A percentile compares a stretch with the other conserved stretches of the same genome.
phyloP scores from a whole-genome alignment of 2,113 vertebrate genomes.

The Hoplias malabaricus region DNA sequence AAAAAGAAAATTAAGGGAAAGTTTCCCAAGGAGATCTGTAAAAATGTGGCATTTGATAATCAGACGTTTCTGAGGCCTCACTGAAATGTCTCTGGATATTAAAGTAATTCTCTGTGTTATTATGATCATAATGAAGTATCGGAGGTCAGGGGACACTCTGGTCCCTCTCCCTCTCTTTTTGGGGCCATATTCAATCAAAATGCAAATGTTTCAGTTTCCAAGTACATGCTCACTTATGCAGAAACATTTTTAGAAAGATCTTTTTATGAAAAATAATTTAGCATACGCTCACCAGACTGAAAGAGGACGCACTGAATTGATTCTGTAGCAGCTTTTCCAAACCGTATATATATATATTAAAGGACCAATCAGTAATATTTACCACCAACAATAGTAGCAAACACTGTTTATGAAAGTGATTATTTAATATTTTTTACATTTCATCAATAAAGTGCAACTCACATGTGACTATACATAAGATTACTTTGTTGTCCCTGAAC shows the following conservation, averaged over 20 bases:
- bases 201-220: slow-evolving; percentile 58
- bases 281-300: neutral
- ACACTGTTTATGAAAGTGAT: too few species aligned
- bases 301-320: neutral
- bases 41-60: slow-evolving; percentile 42
- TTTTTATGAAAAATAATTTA: neutral
- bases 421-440: too few species aligned
- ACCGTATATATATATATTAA: too few species aligned
- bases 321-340: too few species aligned
- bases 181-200: slow-evolving; percentile 58
- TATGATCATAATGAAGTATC: slow-evolving; percentile 49
- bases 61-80: slow-evolving; percentile 23
- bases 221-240: slow-evolving; percentile 14
- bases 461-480: too few species aligned
- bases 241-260: neutral
- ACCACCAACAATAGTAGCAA: too few species aligned
- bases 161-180: slow-evolving; percentile 37
- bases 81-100: slow-evolving; percentile 61
- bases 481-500: too few species aligned
- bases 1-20: too few species aligned
- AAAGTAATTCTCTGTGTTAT: slow-evolving; percentile 58
- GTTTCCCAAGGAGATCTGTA: slow-evolving; percentile 18
- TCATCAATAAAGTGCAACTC: too few species aligned
- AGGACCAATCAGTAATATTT: too few species aligned
- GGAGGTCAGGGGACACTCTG: slow-evolving; percentile 13